Base-by-base conservation (phyloP, 2,113 vertebrate species). In the Cromileptes altivelis region DNA sequence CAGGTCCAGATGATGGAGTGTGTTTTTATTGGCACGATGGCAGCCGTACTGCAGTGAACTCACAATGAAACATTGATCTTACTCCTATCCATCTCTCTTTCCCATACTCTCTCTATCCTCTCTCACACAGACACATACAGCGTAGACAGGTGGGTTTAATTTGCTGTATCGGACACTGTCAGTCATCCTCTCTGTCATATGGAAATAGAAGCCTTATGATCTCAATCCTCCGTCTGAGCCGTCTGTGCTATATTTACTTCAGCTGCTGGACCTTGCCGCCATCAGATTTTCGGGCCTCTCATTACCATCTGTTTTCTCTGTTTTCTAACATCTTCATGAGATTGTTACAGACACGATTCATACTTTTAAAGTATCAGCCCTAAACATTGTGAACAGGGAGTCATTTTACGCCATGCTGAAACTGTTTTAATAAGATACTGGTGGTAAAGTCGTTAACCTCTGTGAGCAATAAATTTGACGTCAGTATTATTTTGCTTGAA, bases 1-100 rank as follows among this genome's bases (percentile, higher is more conserved):
- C 78, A 19, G 75, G 76, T 84, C 79, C 76, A 72, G 78, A 90
- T 89, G 89, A 92, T 85, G 81, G 78, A 86, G 75, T 84, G 75
- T 91, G 84, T 94, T 93, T 93, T 91, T 82, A 85, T 83, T 93
- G 91, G 89, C 89, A 70, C 12, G 27, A 71, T 87, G 87, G 88
- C 78, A 85, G 87, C 84, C 75, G 70, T 75, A 82, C 80, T 57
- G 68, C 80, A 88, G 82, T 63, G 1, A 70, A 67, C 77, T 82
- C 85, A 88, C 87, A 90, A 87, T 82, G 85, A 91, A 87, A 85
- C 88, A 83, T 73, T 84, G 80, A 92, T 87, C 64, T 73, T 50
- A 21, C 80, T 69, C 40, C 67, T 67, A 86, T 86, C 74, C 60
- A 77, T 81, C 82, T 62, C 62, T 30, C 75, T 58, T 53, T 18